Evolutionary conservation across 2,888 invertebrate species (phyloP).

Genomic region (Meloe dianella): DNA sequence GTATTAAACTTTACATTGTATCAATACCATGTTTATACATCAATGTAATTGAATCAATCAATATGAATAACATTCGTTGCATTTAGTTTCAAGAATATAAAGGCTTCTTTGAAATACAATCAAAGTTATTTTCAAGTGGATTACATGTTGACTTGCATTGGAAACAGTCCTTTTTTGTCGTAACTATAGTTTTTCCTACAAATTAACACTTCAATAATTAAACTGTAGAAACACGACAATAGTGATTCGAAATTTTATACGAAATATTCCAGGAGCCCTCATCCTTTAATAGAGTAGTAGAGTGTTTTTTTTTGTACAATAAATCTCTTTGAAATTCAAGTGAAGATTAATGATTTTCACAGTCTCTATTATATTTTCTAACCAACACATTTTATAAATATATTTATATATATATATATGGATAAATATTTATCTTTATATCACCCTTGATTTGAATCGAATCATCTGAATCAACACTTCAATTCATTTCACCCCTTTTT

Average conservation of each 20-base stretch:
- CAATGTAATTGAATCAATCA: slow-evolving; percentile 5
- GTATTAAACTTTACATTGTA: slow-evolving; percentile 1
- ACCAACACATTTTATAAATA: neutral
- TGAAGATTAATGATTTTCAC: neutral
- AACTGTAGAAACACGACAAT: neutral
- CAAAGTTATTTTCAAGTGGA: neutral
- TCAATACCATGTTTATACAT: neutral
- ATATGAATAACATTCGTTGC: neutral
- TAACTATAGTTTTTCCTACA: neutral
- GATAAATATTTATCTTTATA: neutral
- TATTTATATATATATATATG: too few relatives aligned
- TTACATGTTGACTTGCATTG: neutral
- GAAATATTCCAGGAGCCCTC: neutral
- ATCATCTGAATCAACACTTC: slow-evolving; percentile 7
- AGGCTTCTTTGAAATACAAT: neutral
- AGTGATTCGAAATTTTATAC: neutral
- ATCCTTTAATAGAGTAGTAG: neutral
- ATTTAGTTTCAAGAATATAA: neutral
- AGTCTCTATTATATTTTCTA: neutral
- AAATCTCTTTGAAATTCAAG: neutral
- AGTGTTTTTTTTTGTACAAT: neutral
- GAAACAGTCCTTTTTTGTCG: neutral
- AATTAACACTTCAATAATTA: neutral
- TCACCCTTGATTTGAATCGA: neutral
- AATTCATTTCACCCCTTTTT: neutral